Conservation (phyloP, 2,888 invertebrate genomes). For the Drosophila pseudotakahashii region DNA sequence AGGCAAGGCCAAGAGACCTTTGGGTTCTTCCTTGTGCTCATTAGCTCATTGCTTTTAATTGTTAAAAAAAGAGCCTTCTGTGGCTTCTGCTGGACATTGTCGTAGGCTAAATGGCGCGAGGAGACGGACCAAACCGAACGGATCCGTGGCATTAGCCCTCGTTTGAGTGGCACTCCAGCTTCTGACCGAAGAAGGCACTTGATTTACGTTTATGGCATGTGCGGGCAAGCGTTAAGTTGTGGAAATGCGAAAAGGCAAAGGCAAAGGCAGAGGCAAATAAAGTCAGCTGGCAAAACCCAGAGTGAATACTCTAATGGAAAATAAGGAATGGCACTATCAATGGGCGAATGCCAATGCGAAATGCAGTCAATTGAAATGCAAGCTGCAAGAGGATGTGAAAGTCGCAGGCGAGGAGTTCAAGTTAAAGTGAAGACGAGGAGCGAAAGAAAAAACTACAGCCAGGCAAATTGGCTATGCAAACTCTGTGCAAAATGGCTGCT, state of each 20-base stretch:
- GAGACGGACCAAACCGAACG: conserved; percentile 10
- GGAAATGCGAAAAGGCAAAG: conserved; percentile 42
- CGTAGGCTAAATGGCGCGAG: conserved; percentile 26
- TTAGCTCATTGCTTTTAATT: conserved; percentile 52
- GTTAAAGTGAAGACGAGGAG: conserved; percentile 29
- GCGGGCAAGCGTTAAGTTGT: conserved; percentile 60
- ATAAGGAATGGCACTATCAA: conserved; percentile 6
- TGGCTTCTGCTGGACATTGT: conserved; percentile 54
- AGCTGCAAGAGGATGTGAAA: conserved; percentile 39
- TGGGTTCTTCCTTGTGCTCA: background rate
- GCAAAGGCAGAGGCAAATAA: conserved; percentile 48
- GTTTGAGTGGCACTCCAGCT: conserved; percentile 40
- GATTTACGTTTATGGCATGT: conserved; percentile 56
- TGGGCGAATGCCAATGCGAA: conserved; percentile 26
- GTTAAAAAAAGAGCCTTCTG: conserved; percentile 16
- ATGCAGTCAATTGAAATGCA: conserved; percentile 71
- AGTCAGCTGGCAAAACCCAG: conserved; percentile 35
- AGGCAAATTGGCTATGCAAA: conserved; percentile 74
- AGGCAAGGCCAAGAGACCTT: background rate
- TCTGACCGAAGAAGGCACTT: conserved; percentile 36
- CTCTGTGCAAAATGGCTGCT: conserved; percentile 71
- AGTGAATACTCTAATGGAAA: conserved; percentile 16
- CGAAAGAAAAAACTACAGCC: conserved; percentile 50
- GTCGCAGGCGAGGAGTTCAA: conserved; percentile 15
- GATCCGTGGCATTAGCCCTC: conserved; percentile 32